phyloP scores from a whole-genome alignment of 2,888 invertebrate genomes.

The Agonopterix alstromeriana region DNA sequence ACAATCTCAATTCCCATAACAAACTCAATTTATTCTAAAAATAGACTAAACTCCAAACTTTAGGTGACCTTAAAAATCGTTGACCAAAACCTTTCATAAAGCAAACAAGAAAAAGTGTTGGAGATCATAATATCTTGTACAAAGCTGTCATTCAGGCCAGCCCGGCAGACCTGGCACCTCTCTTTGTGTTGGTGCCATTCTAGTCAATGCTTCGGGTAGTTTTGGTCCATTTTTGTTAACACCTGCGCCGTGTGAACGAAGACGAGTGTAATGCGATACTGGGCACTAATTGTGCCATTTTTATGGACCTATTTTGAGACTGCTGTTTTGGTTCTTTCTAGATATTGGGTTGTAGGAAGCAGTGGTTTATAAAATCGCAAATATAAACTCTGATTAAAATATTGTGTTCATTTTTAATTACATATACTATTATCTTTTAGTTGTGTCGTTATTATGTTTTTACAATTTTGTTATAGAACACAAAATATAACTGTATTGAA shows the following conservation, averaged over 20 bases:
- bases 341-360: no score
- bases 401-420: no score
- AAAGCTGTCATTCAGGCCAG: slow-evolving; percentile 10
- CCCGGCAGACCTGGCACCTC: slow-evolving; percentile 11
- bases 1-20: no score
- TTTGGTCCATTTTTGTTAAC: slow-evolving; percentile 64
- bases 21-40: not conserved
- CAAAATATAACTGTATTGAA: no score
- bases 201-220: slow-evolving; percentile 4
- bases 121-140: slow-evolving; percentile 46
- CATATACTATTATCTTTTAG: no score
- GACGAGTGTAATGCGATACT: slow-evolving; percentile 53
- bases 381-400: no score
- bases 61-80: not conserved
- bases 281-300: not conserved
- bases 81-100: slow-evolving; percentile 12
- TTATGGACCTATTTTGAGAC: no score
- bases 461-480: no score
- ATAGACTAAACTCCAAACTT: not conserved
- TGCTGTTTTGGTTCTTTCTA: no score
- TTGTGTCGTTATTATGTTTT: no score
- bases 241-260: slow-evolving; percentile 51
- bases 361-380: no score
- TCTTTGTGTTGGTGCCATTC: slow-evolving; percentile 13
- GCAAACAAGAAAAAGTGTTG: slow-evolving; percentile 15